Conservation (phyloP, 1,140 invertebrate genomes). For the Dreissena rostriformis region DNA sequence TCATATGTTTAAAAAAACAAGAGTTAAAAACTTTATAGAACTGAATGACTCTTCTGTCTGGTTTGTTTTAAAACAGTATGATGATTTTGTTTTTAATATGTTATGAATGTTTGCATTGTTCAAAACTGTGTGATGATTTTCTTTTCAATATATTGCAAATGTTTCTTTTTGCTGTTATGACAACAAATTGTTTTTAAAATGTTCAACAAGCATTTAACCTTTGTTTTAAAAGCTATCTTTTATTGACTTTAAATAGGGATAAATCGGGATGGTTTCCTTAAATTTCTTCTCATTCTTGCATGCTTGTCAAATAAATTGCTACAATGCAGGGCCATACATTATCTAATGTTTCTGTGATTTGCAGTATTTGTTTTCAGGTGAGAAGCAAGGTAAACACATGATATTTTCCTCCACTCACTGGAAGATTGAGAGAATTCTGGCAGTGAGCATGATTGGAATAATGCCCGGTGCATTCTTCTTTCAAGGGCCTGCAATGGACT, state of each 20-base stretch:
- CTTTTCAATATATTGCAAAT: background rate
- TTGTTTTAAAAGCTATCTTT: background rate
- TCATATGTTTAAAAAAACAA: background rate
- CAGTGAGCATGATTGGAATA: conserved; percentile 70
- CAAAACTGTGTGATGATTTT: background rate
- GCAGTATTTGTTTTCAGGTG: conserved; percentile 61
- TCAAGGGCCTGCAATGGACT: conserved; percentile 69
- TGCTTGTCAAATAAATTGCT: background rate
- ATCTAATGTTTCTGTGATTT: conserved; percentile 1
- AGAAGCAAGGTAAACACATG: conserved; percentile 72
- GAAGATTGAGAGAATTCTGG: conserved; percentile 74
- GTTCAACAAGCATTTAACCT: no score
- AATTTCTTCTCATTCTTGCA: background rate
- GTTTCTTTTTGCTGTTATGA: no score
- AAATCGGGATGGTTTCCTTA: background rate
- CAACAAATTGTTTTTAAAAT: no score
- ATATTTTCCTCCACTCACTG: conserved; percentile 76
- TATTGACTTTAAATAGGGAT: background rate
- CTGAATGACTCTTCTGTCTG: background rate
- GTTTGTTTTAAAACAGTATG: background rate
- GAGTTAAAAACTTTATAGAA: background rate
- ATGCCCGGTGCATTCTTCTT: conserved; percentile 71
- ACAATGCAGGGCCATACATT: background rate
- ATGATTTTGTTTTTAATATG: background rate
- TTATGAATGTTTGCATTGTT: background rate